Evolutionary conservation across 1,140 invertebrate species (phyloP), one percentile per base, ranked within the genome.

Genomic region (Phthorimaea operculella): DNA sequence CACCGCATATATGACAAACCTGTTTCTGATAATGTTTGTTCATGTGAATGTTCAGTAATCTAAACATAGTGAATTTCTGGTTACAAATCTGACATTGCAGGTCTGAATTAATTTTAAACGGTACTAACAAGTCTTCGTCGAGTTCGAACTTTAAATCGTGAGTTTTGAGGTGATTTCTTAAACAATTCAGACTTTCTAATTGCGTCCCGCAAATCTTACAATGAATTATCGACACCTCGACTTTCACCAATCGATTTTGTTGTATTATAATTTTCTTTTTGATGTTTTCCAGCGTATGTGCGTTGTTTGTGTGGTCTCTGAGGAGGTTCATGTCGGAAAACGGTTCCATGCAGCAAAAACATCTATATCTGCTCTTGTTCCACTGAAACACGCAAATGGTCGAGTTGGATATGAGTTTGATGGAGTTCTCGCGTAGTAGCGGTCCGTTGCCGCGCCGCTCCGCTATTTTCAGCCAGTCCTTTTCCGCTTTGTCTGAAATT

Each of bases 21-120:
- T 76, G 70, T n/a, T 79, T 82, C 50, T 75, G 66, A 52, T 58
- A 81, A 72, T 82, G 81, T 45, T 70, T 77, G 39, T 82, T 82
- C 53, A 83, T 70, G 33, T 84, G 81, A 10, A 81, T 75, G 21
- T 79, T 82, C n/a, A 84, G 54, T 6, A 71, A 42, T 33, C 74
- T 52, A 49, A 84, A 84, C 9, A 68, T 39, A 4, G 51, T 58
- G 14, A 80, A 84, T 0, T 17, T 58, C 47, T 81, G 69, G 0
- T 6, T 39, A 47, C 81, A 84, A n/a, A 83, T 63, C 48, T 83
- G 81, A 53, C 81, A 84, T 21, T 66, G 54, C 4, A 81, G 53
- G 3, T 62, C 52, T 0, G 55, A 59, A 7, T 36, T 60, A 10
- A 84, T 66, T 62, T 79, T 79, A 39, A 79, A 84, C 0, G 78